Evolutionary conservation across 2,888 invertebrate genomes (phyloP), one percentile per base, ranked within the genome.

Genomic region (Anarsia innoxiella): DNA sequence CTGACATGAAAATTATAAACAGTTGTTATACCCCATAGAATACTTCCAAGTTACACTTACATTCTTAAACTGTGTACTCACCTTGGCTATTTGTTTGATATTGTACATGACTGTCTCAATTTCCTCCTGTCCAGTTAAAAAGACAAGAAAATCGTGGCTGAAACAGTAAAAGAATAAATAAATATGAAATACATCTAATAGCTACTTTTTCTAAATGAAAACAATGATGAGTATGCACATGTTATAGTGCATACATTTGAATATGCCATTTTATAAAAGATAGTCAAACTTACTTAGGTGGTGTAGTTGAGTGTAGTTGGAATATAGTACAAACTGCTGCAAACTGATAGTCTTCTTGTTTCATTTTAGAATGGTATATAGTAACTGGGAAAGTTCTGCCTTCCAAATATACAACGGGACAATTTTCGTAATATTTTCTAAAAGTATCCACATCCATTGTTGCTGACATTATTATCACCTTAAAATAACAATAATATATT

Each of bases 401-500:
- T 72, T 96, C 93, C 29, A 99, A 80, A 68, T 96, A 96, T 53
- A 97, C 87, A 0, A 94, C 95, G 31, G 92, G 91, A 31, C 94
- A 94, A 41, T 91, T 88, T 56, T 93, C 89, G 68, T 97, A 99
- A 70, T 97, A 99, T 44, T 89, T 86, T 23, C 93, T 91, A 72
- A 99, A 97, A 58, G 94, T 92, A 70, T 96, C 95, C 5, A 96
- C 95, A 76, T 97, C 95, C 95, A 97, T 96, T 9, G 97, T 97
- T 0, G 97, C 97, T 0, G 97, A 97, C 91, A 97, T 97, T 31
- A 97, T 87, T 23, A 97, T 88, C 12, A 95, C 78, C 92, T 93
- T 64, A 32, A 86, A 74, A 37, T 12, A 12, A 15, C 4, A 10
- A 19, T 5, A 6, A 19, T 5, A 6, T 31, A 3, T 19, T 14